Base-by-base conservation (phyloP, 2,888 invertebrate genomes). In the Oscheius myriophilus region DNA sequence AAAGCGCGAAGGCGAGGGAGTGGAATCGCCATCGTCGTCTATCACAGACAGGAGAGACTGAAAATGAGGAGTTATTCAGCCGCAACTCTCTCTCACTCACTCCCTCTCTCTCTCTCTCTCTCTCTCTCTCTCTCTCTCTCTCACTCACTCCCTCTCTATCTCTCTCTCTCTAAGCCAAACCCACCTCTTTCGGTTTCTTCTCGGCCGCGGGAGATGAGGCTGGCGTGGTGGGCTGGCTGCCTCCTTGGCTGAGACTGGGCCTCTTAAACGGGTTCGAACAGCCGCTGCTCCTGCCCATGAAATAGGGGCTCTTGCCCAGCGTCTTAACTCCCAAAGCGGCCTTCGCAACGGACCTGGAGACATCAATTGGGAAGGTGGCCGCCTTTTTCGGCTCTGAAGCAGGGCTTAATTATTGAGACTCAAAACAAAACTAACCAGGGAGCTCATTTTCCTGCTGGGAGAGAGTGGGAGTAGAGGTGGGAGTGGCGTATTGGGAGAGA, bases 251-350 rank as follows among this genome's bases (percentile, higher is more conserved):
- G 46, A 46, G 18, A 46, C 46, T 4, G 46, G 46, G 46, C 11
- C 12, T 16, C 18, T 46, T 46, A 12, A 46, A 53, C 6, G 16
- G 23, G 6, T 25, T 53, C 25, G 16, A 53, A 3, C 14, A 53
- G 25, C 16, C 12, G 12, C 1, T 25, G 41, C 14, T 42, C 53
- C 23, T 63, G 12, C 18, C 33, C 4, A 41, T 16, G 52, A 63
- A 53, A 41, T 61, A 61, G 4, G 46, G 61, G 49, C 61, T 61
- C 39, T 61, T 61, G 46, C 21, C 61, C 26, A 61, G 61, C 39
- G 26, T 59, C 25, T 25, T 26, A 14, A 42, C 42, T 41, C 57
- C 57, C 11, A 57, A 42, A 33, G 41, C 1, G 18, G 39, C 41
- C 23, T 57, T 57, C 6, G 23, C 53, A 6, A 16, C 25, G 16